Base-by-base conservation (phyloP, 2,888 invertebrate species). In the Dascillus cervinus region DNA sequence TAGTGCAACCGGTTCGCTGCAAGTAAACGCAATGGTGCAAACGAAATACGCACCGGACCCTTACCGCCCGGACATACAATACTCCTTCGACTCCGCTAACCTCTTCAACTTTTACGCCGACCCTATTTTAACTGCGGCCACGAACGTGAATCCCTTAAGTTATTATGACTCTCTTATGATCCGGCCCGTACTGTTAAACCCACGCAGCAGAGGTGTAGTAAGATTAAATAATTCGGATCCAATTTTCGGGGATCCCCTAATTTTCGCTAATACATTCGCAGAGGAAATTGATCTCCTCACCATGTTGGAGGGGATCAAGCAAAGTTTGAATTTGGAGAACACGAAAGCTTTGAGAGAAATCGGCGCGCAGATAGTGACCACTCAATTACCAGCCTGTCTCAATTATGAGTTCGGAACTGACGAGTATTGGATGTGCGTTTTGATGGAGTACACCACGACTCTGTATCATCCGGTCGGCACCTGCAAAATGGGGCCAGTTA, bases 381-480 rank as follows among this genome's bases (percentile, higher is more conserved):
- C 66, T 5, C 75, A 74, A 1, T 59, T 79, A n/a, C 70, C 72
- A 13, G 73, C 72, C 14, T 82, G 82, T 55, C 55, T 60, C 3
- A 55, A 62, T 1, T 66, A 69, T 34, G 47, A 59, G 17, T 80
- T 79, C 64, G 79, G 75, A 21, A 69, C 71, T 1, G 72, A 79
- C 46, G 72, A 72, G 3, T 84, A 84, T 56, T 79, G 80, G 68
- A 66, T 64, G 3, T 84, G 83, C 51, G 52, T 79, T 3, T 63
- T 73, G 0, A 73, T 67, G 40, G 70, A 75, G 22, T 81, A 82
- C 48, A 83, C 84, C 0, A 64, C 73, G 1, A 83, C 82, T 1
- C 77, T 83, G 34, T 82, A 66, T 49, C 81, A 82, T 62, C 79
- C 77, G 1, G 74, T 72, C 10, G 77, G 80, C 1, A 80, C 80